These are phyloP conservation scores for Drosophila miranda DNA, from an alignment of 1,140 invertebrate genomes.

Conservation along the genomic window DNA sequence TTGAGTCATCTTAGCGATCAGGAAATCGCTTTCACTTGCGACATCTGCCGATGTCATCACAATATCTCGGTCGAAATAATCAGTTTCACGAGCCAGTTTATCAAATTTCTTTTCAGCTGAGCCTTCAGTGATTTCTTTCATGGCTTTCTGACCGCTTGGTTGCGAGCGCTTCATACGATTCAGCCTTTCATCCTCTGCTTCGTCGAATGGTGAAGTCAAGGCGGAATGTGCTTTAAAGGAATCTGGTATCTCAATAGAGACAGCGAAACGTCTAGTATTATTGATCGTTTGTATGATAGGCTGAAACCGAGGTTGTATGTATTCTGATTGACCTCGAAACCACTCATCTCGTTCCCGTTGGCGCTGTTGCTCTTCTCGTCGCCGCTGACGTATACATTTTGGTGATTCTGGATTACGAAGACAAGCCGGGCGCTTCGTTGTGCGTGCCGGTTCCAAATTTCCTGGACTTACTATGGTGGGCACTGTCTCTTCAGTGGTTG, in stretches of 20 bases:
- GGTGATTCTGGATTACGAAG: slow-evolving; percentile 71
- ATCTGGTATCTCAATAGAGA: slow-evolving; percentile 77
- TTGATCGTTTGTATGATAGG: slow-evolving; percentile 72
- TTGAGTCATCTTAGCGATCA: slow-evolving; percentile 47
- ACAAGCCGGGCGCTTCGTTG: slow-evolving; percentile 64
- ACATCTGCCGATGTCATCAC: slow-evolving; percentile 58
- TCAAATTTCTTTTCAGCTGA: slow-evolving; percentile 23
- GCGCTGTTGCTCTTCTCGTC: slow-evolving; percentile 67
- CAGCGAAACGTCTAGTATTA: slow-evolving; percentile 73
- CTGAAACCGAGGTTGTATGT: slow-evolving; percentile 61
- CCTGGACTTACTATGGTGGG: slow-evolving; percentile 18
- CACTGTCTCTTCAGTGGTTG: slow-evolving; percentile 6
- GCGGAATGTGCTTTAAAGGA: slow-evolving; percentile 59
- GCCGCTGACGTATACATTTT: slow-evolving; percentile 69
- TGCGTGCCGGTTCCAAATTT: slow-evolving; percentile 38
- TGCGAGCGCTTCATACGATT: slow-evolving; percentile 63
- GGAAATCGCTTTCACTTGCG: slow-evolving; percentile 50
- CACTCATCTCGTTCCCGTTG: slow-evolving; percentile 71
- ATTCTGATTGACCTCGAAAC: slow-evolving; percentile 69
- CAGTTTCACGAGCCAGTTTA: slow-evolving; percentile 1
- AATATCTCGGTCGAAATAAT: slow-evolving; percentile 58
- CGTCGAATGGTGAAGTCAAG: slow-evolving; percentile 8
- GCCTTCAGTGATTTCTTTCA: slow-evolving; percentile 14
- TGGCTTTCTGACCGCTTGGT: slow-evolving; percentile 42
- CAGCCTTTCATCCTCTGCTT: slow-evolving; percentile 45